Base-by-base conservation (phyloP, 2,113 vertebrate genomes). In the Noctilio leporinus region DNA sequence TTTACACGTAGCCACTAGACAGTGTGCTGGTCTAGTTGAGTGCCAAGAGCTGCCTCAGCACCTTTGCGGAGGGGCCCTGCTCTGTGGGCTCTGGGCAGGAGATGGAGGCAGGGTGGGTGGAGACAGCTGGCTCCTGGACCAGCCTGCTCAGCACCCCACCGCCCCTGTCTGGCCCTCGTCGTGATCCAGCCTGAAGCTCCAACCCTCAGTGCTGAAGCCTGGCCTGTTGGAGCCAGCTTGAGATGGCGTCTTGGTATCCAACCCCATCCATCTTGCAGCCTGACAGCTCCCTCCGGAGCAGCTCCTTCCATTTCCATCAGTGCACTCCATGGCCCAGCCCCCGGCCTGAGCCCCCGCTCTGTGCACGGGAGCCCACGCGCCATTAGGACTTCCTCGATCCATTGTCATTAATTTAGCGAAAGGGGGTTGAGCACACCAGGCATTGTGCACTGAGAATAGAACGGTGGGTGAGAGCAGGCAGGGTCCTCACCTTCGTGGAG, bases 231-330 rank as follows among this genome's bases (percentile, higher is more conserved):
- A 70, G 85, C 51, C 4, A 69, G 73, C 35, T 10, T 0, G 57
- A 80, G 55, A 93, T 90, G 64, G 96, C 72, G 0, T 92, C 96
- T 81, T 22, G 40, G 51, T 91, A 59, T 45, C 64, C 80, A 86
- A 8, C 26, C 47, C 94, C 88, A 97, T 95, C 93, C 53, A 64
- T 96, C 96, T 96, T 53, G 20, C 33, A n/a, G 49, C 72, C 91
- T 95, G 96, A 95, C 95, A 96, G 92, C 55, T 96, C 96, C 96
- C 96, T 4, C 14, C 0, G 9, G 94, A 67, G 43, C 65, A 38
- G 30, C 40, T 26, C 83, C 28, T 65, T 77, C 35, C 91, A 47
- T 75, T 95, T 96, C 49, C 69, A 94, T 78, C 88, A 43, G 70
- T 15, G 5, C 22, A 1, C 65, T 35, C 14, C 16, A 20, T 20